Conservation (phyloP, 1,140 invertebrate genomes). For the Musca vetustissima region DNA sequence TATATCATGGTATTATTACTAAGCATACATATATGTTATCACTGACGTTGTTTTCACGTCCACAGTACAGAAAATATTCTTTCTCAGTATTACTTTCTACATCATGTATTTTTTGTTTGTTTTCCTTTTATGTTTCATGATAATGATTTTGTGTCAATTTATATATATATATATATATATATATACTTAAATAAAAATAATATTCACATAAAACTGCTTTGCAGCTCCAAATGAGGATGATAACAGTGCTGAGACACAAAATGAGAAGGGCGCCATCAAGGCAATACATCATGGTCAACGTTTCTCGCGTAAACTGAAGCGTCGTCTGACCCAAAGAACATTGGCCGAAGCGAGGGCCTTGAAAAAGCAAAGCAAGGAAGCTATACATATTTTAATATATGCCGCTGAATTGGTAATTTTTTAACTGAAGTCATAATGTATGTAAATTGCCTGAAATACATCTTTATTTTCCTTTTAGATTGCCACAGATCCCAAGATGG, state of each 20-base stretch:
- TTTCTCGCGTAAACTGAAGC: slow-evolving; percentile 69
- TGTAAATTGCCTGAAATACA: too few relatives aligned
- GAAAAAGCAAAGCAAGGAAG: slow-evolving; percentile 75
- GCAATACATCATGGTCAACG: slow-evolving; percentile 75
- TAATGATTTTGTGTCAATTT: neutral
- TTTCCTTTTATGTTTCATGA: neutral
- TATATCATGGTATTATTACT: too few relatives aligned
- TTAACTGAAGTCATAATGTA: neutral
- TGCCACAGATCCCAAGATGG: slow-evolving; percentile 73
- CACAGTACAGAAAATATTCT: too few relatives aligned
- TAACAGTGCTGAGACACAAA: slow-evolving; percentile 34
- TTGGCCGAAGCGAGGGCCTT: slow-evolving; percentile 73
- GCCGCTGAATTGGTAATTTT: slow-evolving; percentile 71
- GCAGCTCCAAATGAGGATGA: slow-evolving; percentile 32
- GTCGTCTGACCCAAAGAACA: slow-evolving; percentile 72
- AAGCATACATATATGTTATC: too few relatives aligned
- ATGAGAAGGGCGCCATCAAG: slow-evolving; percentile 57
- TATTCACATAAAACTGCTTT: too few relatives aligned
- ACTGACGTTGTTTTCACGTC: too few relatives aligned
- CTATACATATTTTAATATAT: slow-evolving; percentile 73
- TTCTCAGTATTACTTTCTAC: neutral
- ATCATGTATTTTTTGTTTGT: neutral
- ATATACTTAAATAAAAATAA: too few relatives aligned
- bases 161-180: neutral
- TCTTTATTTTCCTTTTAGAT: slow-evolving; percentile 58